Evolutionary conservation across 2,113 vertebrate species (phyloP).

Genomic region (Balaenoptera acutorostrata): DNA sequence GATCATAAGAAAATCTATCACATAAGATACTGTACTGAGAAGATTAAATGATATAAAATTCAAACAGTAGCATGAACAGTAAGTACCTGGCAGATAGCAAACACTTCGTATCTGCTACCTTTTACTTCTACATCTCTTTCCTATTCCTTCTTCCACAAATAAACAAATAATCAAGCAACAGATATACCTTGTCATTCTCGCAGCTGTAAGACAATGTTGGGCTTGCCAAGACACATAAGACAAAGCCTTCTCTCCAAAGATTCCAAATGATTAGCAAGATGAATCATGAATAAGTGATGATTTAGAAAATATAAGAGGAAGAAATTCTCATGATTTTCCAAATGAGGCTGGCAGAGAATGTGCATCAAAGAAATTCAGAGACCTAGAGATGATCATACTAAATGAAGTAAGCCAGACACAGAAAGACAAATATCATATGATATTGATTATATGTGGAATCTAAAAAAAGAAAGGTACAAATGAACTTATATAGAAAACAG

Average conservation of each 20-base stretch:
- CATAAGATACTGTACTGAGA: neutral
- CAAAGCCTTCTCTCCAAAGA: neutral
- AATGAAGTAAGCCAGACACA: neutral
- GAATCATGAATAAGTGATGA: neutral
- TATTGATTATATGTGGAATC: neutral
- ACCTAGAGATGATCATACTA: neutral
- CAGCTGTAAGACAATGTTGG: neutral
- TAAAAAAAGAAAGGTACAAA: neutral
- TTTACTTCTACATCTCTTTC: neutral
- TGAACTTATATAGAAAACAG: neutral
- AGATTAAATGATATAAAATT: neutral
- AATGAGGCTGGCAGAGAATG: neutral
- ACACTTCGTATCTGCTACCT: neutral
- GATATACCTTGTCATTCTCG: neutral
- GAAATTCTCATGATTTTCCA: neutral
- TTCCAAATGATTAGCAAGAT: neutral
- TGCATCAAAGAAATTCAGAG: neutral
- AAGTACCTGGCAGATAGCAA: neutral
- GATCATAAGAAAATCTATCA: neutral
- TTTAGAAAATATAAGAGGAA: neutral
- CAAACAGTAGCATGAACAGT: neutral
- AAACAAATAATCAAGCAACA: neutral
- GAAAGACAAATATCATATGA: neutral
- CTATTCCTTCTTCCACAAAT: neutral
- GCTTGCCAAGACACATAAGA: neutral